These are phyloP conservation scores for Esox niger DNA, from an alignment of 2,113 vertebrate species.

Conservation along the genomic window DNA sequence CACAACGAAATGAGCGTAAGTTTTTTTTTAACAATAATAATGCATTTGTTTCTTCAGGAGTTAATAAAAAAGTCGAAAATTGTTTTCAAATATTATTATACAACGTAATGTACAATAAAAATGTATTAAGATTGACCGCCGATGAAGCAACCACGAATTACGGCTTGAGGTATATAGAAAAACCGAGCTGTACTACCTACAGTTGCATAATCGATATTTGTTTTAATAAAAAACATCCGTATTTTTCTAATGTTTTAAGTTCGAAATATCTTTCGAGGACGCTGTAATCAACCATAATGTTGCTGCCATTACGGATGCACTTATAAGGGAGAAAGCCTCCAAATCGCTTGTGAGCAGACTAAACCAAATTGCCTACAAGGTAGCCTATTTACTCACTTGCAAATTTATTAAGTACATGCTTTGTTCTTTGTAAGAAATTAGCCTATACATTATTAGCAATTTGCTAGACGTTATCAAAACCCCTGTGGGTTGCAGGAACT, in stretches of 20 bases:
- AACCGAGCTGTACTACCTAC: background rate
- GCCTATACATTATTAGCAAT: background rate
- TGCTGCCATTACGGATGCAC: constrained; percentile 6
- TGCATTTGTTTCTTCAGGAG: background rate
- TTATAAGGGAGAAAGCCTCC: constrained; percentile 41
- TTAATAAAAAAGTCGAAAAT: background rate
- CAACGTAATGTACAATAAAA: background rate
- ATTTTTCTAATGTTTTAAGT: constrained; percentile 24
- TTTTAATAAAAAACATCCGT: background rate
- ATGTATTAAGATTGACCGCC: background rate
- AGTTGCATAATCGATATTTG: too few relatives aligned
- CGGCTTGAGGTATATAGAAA: background rate
- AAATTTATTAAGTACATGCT: background rate
- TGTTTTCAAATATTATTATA: background rate
- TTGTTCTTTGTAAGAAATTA: background rate
- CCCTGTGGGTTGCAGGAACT: constrained; percentile 66
- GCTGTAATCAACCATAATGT: constrained; percentile 39
- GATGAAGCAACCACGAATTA: background rate
- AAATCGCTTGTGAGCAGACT: constrained; percentile 37
- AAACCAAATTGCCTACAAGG: constrained; percentile 51
- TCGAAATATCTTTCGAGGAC: constrained; percentile 29
- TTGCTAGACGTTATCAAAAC: background rate
- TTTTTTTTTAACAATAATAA: background rate
- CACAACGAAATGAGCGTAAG: background rate
- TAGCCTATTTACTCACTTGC: constrained; percentile 8